Evolutionary conservation across 2,888 invertebrate genomes (phyloP).

Genomic region (Agrenia bidenticulata): DNA sequence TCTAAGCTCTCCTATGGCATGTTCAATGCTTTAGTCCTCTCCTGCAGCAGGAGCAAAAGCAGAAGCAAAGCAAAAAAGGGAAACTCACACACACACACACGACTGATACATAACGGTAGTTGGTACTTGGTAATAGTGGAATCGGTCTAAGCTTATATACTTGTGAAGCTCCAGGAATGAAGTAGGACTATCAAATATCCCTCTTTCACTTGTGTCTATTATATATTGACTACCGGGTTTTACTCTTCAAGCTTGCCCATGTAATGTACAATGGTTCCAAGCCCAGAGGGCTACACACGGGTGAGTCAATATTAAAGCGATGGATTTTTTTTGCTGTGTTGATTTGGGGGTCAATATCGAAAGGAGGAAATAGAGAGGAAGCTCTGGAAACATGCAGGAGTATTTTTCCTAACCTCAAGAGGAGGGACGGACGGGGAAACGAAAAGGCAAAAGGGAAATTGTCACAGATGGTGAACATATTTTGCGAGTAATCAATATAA

Average conservation of each 20-base stretch:
- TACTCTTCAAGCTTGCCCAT: no score
- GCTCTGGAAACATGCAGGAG: conserved; percentile 1
- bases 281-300: no score
- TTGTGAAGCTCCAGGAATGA: no score
- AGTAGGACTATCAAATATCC: no score
- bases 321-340: neutral
- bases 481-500: conserved; percentile 24
- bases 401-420: conserved; percentile 16
- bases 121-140: no score
- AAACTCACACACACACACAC: neutral
- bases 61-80: neutral
- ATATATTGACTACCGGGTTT: no score
- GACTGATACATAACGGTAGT: no score
- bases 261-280: no score
- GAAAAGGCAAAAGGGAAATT: conserved; percentile 18
- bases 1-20: neutral
- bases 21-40: neutral
- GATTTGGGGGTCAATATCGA: conserved; percentile 14
- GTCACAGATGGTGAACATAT: conserved; percentile 26
- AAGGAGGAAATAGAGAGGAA: neutral
- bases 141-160: no score
- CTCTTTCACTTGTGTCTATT: no score
- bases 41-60: neutral
- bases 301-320: no score
- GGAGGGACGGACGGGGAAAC: conserved; percentile 2